Conservation (phyloP, 2,797 vertebrate species). For the Acipenser ruthenus region DNA sequence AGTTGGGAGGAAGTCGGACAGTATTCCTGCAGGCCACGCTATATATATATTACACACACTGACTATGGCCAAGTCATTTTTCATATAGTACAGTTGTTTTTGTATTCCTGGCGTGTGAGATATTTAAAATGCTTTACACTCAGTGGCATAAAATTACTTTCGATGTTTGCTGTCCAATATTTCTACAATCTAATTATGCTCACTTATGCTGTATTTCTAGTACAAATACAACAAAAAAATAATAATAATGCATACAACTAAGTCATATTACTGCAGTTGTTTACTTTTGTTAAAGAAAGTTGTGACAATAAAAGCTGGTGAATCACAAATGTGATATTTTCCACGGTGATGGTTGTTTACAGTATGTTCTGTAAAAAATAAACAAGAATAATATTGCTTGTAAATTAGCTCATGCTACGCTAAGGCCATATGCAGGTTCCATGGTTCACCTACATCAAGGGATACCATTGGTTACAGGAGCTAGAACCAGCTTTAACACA, state of each 20-base stretch:
- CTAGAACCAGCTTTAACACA: constrained; percentile 8
- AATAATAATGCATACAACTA: constrained; percentile 14
- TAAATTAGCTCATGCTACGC: neutral
- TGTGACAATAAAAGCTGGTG: constrained; percentile 23
- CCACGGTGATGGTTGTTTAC: constrained; percentile 8
- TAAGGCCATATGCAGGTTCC: constrained; percentile 9
- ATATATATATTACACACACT: too few relatives aligned
- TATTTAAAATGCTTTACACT: neutral
- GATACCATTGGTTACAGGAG: constrained; percentile 24
- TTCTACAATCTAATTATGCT: neutral
- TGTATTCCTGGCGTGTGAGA: neutral
- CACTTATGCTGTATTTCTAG: constrained; percentile 6
- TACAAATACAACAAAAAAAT: constrained; percentile 13
- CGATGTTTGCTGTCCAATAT: neutral
- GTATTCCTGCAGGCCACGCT: neutral
- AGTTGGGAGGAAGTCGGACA: neutral
- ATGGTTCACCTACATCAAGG: neutral
- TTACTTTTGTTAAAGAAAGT: neutral
- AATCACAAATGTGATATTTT: constrained; percentile 19
- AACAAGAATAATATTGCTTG: constrained; percentile 9
- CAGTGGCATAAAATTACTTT: neutral
- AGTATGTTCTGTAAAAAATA: neutral
- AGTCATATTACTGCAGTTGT: neutral
- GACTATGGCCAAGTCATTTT: neutral
- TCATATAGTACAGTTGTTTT: neutral